A percentile compares a stretch with the other conserved stretches of the same genome.
Conservation (phyloP, 2,113 vertebrate genomes). For the Corynorhinus townsendii region DNA sequence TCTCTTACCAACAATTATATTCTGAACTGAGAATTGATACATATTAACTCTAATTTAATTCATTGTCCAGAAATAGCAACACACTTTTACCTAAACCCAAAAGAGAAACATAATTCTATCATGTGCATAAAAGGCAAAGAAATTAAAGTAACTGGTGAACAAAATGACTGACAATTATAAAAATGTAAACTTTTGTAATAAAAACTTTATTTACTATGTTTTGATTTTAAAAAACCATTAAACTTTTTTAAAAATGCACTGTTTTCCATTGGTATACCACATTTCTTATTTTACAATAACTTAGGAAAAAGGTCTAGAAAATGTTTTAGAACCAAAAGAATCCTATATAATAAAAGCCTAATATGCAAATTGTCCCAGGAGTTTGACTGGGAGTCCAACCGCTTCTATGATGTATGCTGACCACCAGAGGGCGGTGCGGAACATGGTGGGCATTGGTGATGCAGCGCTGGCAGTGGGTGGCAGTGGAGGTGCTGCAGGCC, state of each 20-base stretch:
- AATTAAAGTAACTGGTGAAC: too few relatives aligned
- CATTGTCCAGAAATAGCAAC: background rate
- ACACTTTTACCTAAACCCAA: background rate
- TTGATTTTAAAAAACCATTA: background rate
- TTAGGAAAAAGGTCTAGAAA: background rate
- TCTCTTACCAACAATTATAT: background rate
- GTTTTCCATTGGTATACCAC: accelerated
- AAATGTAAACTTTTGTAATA: background rate
- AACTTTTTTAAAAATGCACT: background rate
- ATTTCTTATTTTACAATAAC: background rate
- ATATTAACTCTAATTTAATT: background rate
- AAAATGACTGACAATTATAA: too few relatives aligned
- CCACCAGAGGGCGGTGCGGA: too few relatives aligned
- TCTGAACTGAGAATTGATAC: background rate
- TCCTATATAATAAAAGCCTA: too few relatives aligned
- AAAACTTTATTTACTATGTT: background rate
- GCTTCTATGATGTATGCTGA: too few relatives aligned
- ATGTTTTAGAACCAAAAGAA: background rate
- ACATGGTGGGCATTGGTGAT: too few relatives aligned
- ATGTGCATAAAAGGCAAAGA: background rate
- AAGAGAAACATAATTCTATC: background rate
- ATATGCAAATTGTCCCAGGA: too few relatives aligned
- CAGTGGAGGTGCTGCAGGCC: too few relatives aligned
- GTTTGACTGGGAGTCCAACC: too few relatives aligned
- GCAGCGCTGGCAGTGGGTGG: too few relatives aligned